Conservation (phyloP, 2,113 vertebrate genomes). For the Meles meles region DNA sequence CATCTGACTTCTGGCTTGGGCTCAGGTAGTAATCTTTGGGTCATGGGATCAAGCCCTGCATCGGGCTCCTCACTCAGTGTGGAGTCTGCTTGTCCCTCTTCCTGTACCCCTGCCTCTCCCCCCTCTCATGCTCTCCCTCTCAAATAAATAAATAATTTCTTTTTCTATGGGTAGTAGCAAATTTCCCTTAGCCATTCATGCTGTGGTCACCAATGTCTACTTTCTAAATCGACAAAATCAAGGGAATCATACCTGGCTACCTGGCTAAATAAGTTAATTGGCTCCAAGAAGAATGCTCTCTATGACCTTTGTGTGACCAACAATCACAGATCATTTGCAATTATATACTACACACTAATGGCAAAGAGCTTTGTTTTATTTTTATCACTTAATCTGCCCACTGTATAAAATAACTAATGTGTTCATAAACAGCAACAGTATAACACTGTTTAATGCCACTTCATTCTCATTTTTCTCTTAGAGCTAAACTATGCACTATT, state of each 20-base stretch:
- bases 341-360: neutral
- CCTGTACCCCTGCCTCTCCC: neutral
- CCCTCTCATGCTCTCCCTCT: neutral
- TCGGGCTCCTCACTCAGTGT: neutral
- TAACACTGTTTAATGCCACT: neutral
- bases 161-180: neutral
- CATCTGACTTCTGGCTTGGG: neutral
- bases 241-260: neutral
- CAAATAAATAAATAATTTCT: neutral
- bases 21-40: neutral
- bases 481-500: neutral
- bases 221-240: neutral
- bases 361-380: neutral
- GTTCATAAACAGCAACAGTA: neutral
- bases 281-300: neutral
- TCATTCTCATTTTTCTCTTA: constrained; percentile 45
- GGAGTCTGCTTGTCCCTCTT: neutral
- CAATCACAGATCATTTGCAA: neutral
- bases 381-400: neutral
- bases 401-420: neutral
- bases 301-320: neutral
- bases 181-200: neutral
- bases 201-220: neutral
- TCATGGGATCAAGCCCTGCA: neutral
- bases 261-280: neutral